Percentiles rank a stretch among this genome's conserved stretches.
These are phyloP conservation scores for Adelges cooleyi DNA, from an alignment of 1,140 invertebrate genomes.

Conservation along the genomic window DNA sequence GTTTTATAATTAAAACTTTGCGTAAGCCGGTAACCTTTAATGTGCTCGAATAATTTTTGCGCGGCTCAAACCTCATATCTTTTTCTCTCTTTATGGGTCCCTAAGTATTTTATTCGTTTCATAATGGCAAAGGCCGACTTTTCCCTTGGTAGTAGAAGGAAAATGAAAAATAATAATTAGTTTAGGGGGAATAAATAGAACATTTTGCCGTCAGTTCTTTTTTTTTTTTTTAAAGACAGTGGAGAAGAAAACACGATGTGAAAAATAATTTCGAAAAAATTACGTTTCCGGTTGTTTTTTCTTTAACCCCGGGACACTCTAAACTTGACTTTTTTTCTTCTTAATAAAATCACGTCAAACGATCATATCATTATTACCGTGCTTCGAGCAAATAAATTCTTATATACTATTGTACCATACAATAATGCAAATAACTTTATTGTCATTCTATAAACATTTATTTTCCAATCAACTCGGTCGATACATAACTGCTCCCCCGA, in stretches of 20 bases:
- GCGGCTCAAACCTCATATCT: conserved; percentile 3
- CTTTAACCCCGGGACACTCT: conserved; percentile 5
- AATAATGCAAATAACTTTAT: too few relatives aligned
- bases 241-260: too few relatives aligned
- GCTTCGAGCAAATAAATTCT: not conserved
- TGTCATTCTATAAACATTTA: too few relatives aligned
- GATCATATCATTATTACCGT: not conserved
- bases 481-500: too few relatives aligned
- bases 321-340: conserved; percentile 24
- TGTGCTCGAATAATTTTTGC: conserved; percentile 27
- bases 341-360: conserved; percentile 16
- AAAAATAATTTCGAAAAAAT: too few relatives aligned
- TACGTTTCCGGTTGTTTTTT: not conserved
- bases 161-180: conserved; percentile 28
- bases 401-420: too few relatives aligned
- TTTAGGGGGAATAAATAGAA: conserved; percentile 8
- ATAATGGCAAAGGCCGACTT: not conserved
- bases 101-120: conserved; percentile 25
- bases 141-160: not conserved
- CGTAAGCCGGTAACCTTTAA: conserved; percentile 22
- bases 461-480: too few relatives aligned
- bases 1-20: conserved; percentile 27
- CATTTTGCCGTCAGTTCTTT: not conserved
- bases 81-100: not conserved
- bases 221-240: not conserved